Evolutionary conservation across 2,888 invertebrate genomes (phyloP), one percentile per base, ranked within the genome.

Genomic region (Watsonalla binaria): DNA sequence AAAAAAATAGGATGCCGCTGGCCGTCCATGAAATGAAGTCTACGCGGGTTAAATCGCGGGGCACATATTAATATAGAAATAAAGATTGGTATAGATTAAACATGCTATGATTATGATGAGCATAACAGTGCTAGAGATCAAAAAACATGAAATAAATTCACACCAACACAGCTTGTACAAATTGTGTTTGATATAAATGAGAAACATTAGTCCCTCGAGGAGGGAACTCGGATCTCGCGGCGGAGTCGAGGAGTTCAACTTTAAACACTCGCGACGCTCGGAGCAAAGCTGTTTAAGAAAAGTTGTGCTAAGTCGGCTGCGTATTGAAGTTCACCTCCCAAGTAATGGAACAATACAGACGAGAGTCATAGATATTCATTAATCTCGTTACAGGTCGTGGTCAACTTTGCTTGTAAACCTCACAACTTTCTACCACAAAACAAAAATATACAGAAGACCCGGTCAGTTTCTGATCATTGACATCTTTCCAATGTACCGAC

Each of bases 351-450:
- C 68, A 68, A 62, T 66, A 58, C 57, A 62, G 63, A 72, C 74
- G 75, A 76, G 68, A 76, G 69, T 68, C 76, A 73, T 80, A 79
- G 74, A 80, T 81, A 80, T 79, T 78, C 80, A 81, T 81, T 82
- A 80, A 75, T 77, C 72, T 74, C 63, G 65, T 65, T 72, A 72
- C 69, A 59, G 67, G 71, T 66, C 67, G 63, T 67, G 72, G 80
- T 76, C 76, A 76, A 80, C 73, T 80, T 71, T 54, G 66, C 63
- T 68, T 70, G 65, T 68, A 67, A 76, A 74, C 71, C 77, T 70
- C 64, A 62, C 62, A 58, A 61, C 63, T 56, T 60, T 63, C n/a
- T n/a, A n/a, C n/a, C n/a, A n/a, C n/a, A n/a, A n/a, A n/a, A n/a
- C n/a, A n/a, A n/a, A n/a, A n/a, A n/a, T n/a, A n/a, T n/a, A n/a